phyloP scores from a whole-genome alignment of 2,113 vertebrate species.

The Hemichromis elongatus region DNA sequence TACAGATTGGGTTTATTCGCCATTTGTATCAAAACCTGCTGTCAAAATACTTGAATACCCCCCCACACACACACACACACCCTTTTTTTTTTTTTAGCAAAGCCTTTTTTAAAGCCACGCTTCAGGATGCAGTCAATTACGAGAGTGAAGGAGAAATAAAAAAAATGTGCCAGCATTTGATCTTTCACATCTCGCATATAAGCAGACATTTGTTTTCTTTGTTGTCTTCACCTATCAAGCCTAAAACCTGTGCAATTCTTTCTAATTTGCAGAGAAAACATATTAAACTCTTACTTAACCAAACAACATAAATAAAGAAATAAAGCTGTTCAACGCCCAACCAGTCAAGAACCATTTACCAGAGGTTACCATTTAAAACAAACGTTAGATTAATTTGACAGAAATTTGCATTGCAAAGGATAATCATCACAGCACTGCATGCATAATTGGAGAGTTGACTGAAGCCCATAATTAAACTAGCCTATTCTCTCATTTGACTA shows the following conservation, averaged over 20 bases:
- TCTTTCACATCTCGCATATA: not conserved
- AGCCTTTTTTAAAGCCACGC: not conserved
- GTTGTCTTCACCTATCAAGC: not conserved
- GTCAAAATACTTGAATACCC: not conserved
- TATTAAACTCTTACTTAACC: not conserved
- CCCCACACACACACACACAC: no score
- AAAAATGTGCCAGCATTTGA: not conserved
- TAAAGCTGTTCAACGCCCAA: not conserved
- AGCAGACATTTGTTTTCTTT: not conserved
- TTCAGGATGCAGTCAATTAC: not conserved
- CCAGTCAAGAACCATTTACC: not conserved
- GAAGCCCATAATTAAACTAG: constrained; percentile 25
- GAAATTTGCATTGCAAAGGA: constrained; percentile 9
- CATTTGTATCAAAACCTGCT: not conserved
- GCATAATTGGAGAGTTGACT: constrained; percentile 7
- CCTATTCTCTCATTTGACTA: constrained; percentile 13
- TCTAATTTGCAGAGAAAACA: not conserved
- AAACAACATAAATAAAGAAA: not conserved
- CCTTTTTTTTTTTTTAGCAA: not conserved
- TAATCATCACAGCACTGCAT: constrained; percentile 5
- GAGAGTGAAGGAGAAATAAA: not conserved
- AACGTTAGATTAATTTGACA: not conserved
- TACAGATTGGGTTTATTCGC: not conserved
- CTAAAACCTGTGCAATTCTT: not conserved
- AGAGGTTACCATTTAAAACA: not conserved